Conservation (phyloP, 2,888 invertebrate genomes). For the Ophion ventricosus region DNA sequence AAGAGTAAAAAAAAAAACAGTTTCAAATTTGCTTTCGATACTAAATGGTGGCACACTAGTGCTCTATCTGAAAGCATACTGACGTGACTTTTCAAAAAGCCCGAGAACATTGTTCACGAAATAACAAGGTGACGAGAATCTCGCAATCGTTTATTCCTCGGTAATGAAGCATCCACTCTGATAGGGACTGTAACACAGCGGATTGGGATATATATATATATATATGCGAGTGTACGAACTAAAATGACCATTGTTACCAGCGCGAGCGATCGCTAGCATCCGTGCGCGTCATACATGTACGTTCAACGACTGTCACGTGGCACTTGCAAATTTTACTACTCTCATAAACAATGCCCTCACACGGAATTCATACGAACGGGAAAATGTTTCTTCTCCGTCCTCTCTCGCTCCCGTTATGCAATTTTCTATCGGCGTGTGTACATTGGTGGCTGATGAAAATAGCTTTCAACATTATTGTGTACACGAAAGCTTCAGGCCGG, state of each 20-base stretch:
- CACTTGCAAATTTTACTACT: slow-evolving; percentile 49
- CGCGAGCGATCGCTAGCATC: neutral
- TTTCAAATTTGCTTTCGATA: too few species aligned
- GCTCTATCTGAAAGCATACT: too few species aligned
- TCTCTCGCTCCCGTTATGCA: slow-evolving; percentile 6
- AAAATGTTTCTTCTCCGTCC: slow-evolving; percentile 26
- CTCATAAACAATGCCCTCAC: slow-evolving; percentile 41
- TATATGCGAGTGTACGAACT: neutral
- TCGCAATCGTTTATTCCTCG: neutral
- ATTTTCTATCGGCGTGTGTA: slow-evolving; percentile 20
- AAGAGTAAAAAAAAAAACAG: too few species aligned
- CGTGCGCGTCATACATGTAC: neutral
- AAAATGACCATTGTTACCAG: slow-evolving; percentile 16
- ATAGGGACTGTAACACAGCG: neutral
- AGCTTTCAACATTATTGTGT: slow-evolving; percentile 46
- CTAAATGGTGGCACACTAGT: too few species aligned
- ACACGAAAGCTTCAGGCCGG: slow-evolving; percentile 7
- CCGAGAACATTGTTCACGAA: neutral
- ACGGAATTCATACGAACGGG: slow-evolving; percentile 38
- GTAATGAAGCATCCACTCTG: neutral
- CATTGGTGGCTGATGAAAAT: slow-evolving; percentile 35
- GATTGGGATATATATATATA: neutral
- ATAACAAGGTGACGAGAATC: neutral
- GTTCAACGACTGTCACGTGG: slow-evolving; percentile 32
- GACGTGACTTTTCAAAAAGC: neutral